Evolutionary conservation across 2,888 invertebrate genomes (phyloP).

Genomic region (Dasypolia templi): DNA sequence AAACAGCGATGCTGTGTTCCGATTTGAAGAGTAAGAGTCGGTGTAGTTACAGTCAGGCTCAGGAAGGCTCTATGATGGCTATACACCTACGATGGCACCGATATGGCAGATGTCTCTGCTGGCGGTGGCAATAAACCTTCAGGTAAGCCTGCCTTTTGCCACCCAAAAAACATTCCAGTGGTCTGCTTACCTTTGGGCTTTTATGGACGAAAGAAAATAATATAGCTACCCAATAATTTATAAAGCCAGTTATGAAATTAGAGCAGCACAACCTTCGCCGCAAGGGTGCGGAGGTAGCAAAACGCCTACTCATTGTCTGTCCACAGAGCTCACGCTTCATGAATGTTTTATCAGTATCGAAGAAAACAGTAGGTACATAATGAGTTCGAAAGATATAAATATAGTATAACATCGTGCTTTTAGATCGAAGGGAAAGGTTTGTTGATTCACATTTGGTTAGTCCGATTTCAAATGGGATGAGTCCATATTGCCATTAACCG

Average conservation of each 20-base stretch:
- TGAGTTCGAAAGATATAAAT: conserved; percentile 17
- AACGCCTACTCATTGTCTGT: conserved; percentile 60
- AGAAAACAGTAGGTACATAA: conserved; percentile 6
- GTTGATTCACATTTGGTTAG: background rate
- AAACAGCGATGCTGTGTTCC: background rate
- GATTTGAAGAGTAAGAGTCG: background rate
- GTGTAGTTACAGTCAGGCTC: background rate
- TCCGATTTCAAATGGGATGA: background rate
- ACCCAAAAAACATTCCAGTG: background rate
- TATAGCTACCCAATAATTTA: background rate
- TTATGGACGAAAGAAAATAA: background rate
- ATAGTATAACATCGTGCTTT: background rate
- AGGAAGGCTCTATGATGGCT: background rate
- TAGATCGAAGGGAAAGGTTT: background rate
- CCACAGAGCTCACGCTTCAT: conserved; percentile 43
- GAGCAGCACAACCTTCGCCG: conserved; percentile 49
- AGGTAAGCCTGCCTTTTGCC: background rate
- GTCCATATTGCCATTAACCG: background rate
- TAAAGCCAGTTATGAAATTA: conserved; percentile 45
- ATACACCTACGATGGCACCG: no score
- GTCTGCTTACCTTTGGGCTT: background rate
- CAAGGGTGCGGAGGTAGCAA: conserved; percentile 54
- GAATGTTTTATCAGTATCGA: conserved; percentile 42
- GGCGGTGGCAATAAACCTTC: no score
- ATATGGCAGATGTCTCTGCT: background rate